Percentiles rank a stretch among this genome's conserved stretches.
Evolutionary conservation across 2,797 vertebrate species (phyloP).

Genomic region (Anolis apletophallus): DNA sequence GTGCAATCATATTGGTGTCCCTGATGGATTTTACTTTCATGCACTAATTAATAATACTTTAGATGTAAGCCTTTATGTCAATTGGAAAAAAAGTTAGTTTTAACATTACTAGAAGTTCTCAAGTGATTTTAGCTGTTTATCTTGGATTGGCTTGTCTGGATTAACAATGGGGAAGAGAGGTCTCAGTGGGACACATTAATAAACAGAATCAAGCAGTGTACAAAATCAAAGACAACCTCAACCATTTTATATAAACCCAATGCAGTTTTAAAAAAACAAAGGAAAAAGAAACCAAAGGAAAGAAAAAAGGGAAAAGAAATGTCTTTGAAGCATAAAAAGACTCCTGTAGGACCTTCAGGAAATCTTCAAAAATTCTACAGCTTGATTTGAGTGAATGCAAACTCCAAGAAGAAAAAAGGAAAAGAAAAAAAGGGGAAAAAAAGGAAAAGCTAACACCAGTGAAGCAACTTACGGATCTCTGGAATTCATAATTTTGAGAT

Average conservation of each 20-base stretch:
- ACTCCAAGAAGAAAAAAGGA: neutral
- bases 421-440: constrained; percentile 9
- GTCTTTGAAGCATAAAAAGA: constrained; percentile 55
- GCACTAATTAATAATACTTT: constrained; percentile 57
- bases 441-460: constrained; percentile 52
- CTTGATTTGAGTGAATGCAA: constrained; percentile 46
- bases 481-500: constrained; percentile 13
- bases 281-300: too few species aligned
- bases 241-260: constrained; percentile 25
- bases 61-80: constrained; percentile 57
- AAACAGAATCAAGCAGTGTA: constrained; percentile 66
- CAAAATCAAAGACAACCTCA: constrained; percentile 61
- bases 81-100: constrained; percentile 55
- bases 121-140: constrained; percentile 53
- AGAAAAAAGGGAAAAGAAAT: too few species aligned
- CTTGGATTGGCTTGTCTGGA: constrained; percentile 61
- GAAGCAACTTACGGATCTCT: constrained; percentile 45
- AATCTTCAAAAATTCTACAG: constrained; percentile 47
- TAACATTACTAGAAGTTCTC: constrained; percentile 48
- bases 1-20: constrained; percentile 41
- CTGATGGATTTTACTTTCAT: constrained; percentile 50
- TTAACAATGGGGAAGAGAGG: constrained; percentile 62
- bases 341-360: constrained; percentile 47
- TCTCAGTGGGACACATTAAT: constrained; percentile 58
- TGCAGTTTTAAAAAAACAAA: constrained; percentile 59